Conservation (phyloP, 2,888 invertebrate genomes). For the Laspeyria flexula region DNA sequence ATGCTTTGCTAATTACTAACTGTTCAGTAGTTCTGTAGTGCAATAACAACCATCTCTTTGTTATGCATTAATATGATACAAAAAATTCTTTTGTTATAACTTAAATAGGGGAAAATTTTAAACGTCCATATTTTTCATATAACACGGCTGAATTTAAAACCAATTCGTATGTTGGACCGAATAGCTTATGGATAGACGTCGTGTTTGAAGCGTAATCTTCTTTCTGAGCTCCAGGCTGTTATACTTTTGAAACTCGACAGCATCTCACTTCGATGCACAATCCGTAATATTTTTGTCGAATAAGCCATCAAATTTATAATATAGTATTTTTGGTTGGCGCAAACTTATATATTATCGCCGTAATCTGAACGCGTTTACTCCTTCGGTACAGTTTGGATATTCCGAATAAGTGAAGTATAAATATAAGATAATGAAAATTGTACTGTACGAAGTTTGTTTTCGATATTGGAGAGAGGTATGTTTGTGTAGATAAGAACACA, state of each 20-base stretch:
- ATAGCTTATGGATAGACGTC: conserved; percentile 53
- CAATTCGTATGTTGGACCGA: conserved; percentile 51
- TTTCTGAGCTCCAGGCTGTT: conserved; percentile 39
- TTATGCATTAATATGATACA: too few species aligned
- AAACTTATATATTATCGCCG: too few species aligned
- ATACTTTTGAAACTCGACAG: conserved; percentile 40
- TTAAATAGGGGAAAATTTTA: conserved; percentile 9
- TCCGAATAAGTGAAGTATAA: not conserved
- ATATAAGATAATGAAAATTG: not conserved
- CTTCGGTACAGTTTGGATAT: too few species aligned
- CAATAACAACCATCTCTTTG: too few species aligned
- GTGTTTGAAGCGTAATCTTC: conserved; percentile 55
- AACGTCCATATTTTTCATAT: conserved; percentile 36
- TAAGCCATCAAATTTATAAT: conserved; percentile 14
- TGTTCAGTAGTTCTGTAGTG: too few species aligned
- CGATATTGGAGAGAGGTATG: conserved; percentile 18
- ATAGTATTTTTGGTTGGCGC: conserved; percentile 18
- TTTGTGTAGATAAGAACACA: conserved; percentile 36
- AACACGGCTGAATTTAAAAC: conserved; percentile 54
- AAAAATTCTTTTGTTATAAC: too few species aligned
- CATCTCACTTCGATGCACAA: conserved; percentile 16
- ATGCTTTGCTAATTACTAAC: too few species aligned
- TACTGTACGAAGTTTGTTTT: not conserved
- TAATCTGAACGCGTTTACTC: too few species aligned
- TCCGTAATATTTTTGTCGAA: conserved; percentile 18